A percentile compares a stretch with the other conserved stretches of the same genome.
Conservation (phyloP, 2,113 vertebrate species). For the Anoura caudifer region DNA sequence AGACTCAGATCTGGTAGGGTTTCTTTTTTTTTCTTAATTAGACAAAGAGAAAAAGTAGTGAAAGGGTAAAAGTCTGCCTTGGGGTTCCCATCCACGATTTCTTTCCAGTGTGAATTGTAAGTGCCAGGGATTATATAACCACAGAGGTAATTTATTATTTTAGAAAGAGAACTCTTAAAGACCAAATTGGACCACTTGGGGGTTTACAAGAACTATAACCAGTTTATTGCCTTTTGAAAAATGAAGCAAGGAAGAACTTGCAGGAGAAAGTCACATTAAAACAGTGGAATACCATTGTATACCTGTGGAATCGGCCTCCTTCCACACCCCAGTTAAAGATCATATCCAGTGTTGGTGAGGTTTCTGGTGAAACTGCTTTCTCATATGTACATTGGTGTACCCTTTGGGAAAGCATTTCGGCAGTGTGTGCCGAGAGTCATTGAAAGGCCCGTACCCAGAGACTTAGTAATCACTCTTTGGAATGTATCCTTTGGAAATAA, state of each 20-base stretch:
- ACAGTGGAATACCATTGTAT: not conserved
- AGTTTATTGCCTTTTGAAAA: conserved; percentile 38
- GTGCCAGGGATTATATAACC: not conserved
- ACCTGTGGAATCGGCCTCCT: not conserved
- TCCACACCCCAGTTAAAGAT: not conserved
- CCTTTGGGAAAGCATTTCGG: not conserved
- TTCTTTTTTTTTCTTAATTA: not conserved
- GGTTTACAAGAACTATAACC: not conserved
- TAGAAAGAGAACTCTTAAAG: conserved; percentile 20
- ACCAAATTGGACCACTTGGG: not conserved
- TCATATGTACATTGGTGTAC: not conserved
- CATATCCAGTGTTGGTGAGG: not conserved
- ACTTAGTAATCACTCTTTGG: not conserved
- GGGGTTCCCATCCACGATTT: not conserved
- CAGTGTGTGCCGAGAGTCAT: not conserved
- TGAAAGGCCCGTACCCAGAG: not conserved
- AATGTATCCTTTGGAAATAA: not conserved
- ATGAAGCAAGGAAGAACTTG: not conserved
- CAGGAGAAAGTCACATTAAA: not conserved
- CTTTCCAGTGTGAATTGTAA: not conserved
- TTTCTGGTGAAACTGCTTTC: not conserved
- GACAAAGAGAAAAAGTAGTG: not conserved
- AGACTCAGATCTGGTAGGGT: not conserved
- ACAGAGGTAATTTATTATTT: conserved; percentile 28
- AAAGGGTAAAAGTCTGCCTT: not conserved